Percentiles rank a stretch among this genome's conserved stretches.
phyloP scores from a whole-genome alignment of 2,113 vertebrate genomes.

The Jacana jacana region DNA sequence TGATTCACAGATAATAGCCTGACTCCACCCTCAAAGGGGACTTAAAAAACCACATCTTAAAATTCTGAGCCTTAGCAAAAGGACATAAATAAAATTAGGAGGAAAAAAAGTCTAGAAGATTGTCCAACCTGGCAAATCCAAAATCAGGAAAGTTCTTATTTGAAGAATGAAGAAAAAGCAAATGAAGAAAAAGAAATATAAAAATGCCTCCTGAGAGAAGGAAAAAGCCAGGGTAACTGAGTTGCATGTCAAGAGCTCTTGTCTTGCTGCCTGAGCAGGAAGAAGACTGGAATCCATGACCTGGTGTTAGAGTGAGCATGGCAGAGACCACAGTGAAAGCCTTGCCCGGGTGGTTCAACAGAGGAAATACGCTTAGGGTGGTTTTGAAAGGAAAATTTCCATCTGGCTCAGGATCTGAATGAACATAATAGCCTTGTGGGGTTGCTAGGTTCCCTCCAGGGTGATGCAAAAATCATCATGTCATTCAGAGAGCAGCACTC shows the following conservation, averaged over 20 bases:
- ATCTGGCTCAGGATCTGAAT: not conserved
- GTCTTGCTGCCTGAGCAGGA: not conserved
- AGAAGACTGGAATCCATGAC: not conserved
- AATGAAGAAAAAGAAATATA: not conserved
- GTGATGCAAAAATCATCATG: not conserved
- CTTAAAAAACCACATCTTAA: not conserved
- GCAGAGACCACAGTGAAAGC: not conserved
- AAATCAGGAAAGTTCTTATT: constrained; percentile 16
- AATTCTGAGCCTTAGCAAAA: constrained; percentile 15
- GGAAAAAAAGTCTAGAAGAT: not conserved
- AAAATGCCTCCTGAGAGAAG: not conserved
- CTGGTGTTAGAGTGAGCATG: not conserved
- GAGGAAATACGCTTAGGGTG: not conserved
- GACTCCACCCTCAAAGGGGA: not conserved
- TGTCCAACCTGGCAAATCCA: not conserved
- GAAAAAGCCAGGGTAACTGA: not conserved
- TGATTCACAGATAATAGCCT: not conserved
- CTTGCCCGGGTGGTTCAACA: not conserved
- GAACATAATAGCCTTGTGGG: not conserved
- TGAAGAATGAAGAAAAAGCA: not conserved
- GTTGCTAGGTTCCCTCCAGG: constrained; percentile 36
- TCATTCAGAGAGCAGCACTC: not conserved
- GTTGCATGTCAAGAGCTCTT: not conserved
- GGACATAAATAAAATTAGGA: not conserved
- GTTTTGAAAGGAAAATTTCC: constrained; percentile 25